Evolutionary conservation across 2,888 invertebrate species (phyloP).

Genomic region (Conchocele bisecta): DNA sequence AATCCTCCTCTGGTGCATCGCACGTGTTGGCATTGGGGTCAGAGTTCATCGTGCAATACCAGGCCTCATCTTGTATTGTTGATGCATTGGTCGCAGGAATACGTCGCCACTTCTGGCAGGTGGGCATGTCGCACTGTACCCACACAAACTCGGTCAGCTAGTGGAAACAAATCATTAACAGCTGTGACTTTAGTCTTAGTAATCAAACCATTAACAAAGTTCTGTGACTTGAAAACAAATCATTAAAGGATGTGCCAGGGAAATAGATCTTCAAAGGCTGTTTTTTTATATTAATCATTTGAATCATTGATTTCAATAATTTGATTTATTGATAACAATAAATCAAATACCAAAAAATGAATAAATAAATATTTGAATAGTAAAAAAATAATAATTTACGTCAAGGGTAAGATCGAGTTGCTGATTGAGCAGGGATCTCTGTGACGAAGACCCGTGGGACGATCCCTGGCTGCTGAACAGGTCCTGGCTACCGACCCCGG

Average conservation of each 20-base stretch:
- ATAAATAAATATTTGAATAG: too few relatives aligned
- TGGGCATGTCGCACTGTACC: conserved; percentile 79
- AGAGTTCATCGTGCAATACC: conserved; percentile 77
- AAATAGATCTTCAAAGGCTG: too few relatives aligned
- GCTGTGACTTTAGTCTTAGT: too few relatives aligned
- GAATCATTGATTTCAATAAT: neutral
- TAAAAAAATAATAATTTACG: too few relatives aligned
- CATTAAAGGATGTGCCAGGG: too few relatives aligned
- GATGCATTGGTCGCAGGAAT: conserved; percentile 54
- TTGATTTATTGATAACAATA: neutral
- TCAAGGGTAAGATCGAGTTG: conserved; percentile 45
- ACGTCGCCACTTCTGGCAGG: conserved; percentile 78
- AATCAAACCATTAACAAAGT: too few relatives aligned
- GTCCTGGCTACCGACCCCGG: conserved; percentile 21
- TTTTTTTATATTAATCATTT: too few relatives aligned
- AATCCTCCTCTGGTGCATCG: conserved; percentile 71
- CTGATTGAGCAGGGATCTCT: conserved; percentile 19
- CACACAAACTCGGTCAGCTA: conserved; percentile 72
- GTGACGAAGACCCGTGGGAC: conserved; percentile 14
- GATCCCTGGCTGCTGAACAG: conserved; percentile 33
- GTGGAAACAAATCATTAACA: too few relatives aligned
- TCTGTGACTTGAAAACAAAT: too few relatives aligned
- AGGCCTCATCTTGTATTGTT: conserved; percentile 55
- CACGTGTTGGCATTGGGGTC: conserved; percentile 68
- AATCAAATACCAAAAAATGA: too few relatives aligned